Evolutionary conservation across 1,140 invertebrate species (phyloP).

Genomic region (Araneus ventricosus): DNA sequence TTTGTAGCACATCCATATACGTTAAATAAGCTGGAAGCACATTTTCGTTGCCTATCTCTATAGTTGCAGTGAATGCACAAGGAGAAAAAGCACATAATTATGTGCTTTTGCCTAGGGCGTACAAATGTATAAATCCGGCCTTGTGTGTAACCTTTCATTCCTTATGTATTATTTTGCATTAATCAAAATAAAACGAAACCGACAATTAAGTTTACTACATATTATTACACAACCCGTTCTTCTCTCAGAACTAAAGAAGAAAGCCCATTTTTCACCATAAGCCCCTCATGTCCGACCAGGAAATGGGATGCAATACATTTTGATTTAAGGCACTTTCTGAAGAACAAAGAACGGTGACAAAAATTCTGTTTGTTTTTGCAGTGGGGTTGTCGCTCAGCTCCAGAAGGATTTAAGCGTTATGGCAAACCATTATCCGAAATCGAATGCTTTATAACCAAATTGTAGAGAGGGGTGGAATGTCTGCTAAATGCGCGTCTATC

Average conservation of each 20-base stretch:
- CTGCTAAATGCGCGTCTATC: not conserved
- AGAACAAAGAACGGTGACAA: not conserved
- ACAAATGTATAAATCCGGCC: no score
- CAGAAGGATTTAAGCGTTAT: not conserved
- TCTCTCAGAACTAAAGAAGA: not conserved
- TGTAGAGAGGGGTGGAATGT: not conserved
- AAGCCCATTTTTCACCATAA: not conserved
- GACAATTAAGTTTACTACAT: no score
- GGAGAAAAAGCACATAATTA: no score
- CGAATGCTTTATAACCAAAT: not conserved
- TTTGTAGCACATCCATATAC: no score
- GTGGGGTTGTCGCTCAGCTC: not conserved
- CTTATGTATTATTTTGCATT: no score
- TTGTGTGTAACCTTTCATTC: no score
- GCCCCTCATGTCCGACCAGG: not conserved
- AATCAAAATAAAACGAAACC: no score
- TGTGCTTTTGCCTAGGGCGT: no score
- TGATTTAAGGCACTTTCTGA: not conserved
- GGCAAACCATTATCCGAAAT: not conserved
- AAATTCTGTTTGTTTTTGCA: not conserved
- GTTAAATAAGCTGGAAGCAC: no score
- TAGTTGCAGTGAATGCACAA: no score
- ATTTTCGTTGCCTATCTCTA: no score
- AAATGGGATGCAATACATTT: not conserved
- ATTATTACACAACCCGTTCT: not conserved